These are phyloP conservation scores for Helogale parvula DNA, from an alignment of 2,113 vertebrate genomes.

Conservation along the genomic window DNA sequence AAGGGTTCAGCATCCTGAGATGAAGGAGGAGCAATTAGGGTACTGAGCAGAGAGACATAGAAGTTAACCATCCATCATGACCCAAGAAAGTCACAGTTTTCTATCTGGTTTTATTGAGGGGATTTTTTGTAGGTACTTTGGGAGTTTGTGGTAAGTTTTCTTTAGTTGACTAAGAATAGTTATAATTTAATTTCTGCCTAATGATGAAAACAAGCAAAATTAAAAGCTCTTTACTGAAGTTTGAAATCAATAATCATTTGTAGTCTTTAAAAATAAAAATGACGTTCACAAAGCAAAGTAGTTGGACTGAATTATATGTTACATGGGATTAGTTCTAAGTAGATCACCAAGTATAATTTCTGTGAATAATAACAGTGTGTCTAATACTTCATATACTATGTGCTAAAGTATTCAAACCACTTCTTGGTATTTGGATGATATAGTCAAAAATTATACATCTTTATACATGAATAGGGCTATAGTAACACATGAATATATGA, in stretches of 20 bases:
- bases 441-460: not conserved
- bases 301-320: not conserved
- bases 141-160: not conserved
- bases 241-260: not conserved
- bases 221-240: constrained; percentile 28
- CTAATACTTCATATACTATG: not conserved
- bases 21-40: not conserved
- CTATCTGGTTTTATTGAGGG: not conserved
- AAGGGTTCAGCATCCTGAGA: not conserved
- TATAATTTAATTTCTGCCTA: constrained; percentile 46
- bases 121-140: not conserved
- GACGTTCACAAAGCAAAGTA: not conserved
- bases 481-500: not conserved
- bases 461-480: not conserved
- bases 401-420: constrained; percentile 4
- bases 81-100: not conserved
- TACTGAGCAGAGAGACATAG: not conserved
- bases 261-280: constrained; percentile 33
- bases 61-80: not conserved
- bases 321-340: constrained; percentile 41
- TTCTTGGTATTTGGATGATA: constrained; percentile 10
- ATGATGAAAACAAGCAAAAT: constrained; percentile 29
- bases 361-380: not conserved
- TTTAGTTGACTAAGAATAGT: constrained; percentile 21
- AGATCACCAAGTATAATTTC: not conserved